Conservation (phyloP, 2,888 invertebrate species). For the Lordiphosa fenestrarum region DNA sequence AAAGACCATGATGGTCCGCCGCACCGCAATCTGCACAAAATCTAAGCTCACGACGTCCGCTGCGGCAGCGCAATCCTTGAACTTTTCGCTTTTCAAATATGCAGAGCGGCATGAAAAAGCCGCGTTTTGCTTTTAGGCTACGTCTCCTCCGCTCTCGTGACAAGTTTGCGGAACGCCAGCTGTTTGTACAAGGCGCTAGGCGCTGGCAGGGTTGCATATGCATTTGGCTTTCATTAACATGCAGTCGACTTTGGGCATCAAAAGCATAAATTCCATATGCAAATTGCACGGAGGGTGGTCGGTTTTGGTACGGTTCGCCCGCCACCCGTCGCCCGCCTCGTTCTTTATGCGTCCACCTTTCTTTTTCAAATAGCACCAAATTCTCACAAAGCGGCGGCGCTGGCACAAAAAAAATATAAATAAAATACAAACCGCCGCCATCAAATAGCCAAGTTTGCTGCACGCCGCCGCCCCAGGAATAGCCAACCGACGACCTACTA, state of each 20-base stretch:
- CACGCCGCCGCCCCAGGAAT: conserved; percentile 1
- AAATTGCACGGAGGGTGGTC: conserved; percentile 44
- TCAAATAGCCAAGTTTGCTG: conserved; percentile 45
- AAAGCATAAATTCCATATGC: conserved; percentile 73
- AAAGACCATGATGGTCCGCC: conserved; percentile 21
- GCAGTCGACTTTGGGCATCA: conserved; percentile 44
- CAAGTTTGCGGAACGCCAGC: conserved; percentile 34
- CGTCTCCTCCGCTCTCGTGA: conserved; percentile 29
- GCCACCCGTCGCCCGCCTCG: too few species aligned
- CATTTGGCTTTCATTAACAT: conserved; percentile 70
- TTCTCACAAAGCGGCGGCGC: conserved; percentile 24
- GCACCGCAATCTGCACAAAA: conserved; percentile 46
- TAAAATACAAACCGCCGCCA: conserved; percentile 23
- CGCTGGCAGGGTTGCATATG: conserved; percentile 39
- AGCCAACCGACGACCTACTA: conserved; percentile 2
- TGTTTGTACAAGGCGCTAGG: conserved; percentile 24
- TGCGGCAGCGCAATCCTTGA: conserved; percentile 56
- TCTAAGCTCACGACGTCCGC: conserved; percentile 51
- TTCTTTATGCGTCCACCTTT: background rate
- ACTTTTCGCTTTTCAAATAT: conserved; percentile 71
- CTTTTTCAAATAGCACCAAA: conserved; percentile 29
- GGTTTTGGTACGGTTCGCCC: conserved; percentile 4
- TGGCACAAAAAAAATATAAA: conserved; percentile 1
- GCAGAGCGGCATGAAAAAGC: conserved; percentile 53
- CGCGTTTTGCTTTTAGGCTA: conserved; percentile 15